Conservation (phyloP, 1,140 invertebrate genomes). For the Heliconius melpomene region DNA sequence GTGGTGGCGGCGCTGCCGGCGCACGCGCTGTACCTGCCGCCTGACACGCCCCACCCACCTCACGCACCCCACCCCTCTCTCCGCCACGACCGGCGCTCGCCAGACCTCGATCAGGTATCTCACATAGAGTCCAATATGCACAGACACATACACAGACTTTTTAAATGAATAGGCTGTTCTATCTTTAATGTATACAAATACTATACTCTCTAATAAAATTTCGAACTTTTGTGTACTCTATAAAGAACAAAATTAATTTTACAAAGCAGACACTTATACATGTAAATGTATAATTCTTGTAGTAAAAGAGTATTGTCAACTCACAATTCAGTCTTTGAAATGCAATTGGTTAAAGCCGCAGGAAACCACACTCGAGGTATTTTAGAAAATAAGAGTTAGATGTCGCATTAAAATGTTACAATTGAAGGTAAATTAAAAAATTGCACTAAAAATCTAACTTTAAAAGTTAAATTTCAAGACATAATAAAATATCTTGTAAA, state of each 20-base stretch:
- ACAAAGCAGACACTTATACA: background rate
- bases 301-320: background rate
- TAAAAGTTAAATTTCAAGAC: no score
- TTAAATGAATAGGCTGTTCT: no score
- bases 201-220: no score
- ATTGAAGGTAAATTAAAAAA: background rate
- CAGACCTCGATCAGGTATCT: conserved; percentile 94
- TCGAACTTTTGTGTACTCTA: no score
- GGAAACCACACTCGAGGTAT: conserved; percentile 1
- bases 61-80: conserved; percentile 85
- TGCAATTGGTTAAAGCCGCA: background rate
- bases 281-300: background rate
- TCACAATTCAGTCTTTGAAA: background rate
- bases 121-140: background rate
- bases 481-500: no score
- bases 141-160: background rate
- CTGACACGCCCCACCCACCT: conserved; percentile 67
- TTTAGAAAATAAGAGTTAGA: background rate
- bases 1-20: conserved; percentile 93
- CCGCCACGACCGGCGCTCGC: conserved; percentile 87
- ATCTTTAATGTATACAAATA: no score
- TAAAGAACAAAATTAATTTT: background rate
- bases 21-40: conserved; percentile 93
- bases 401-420: background rate
- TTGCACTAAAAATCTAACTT: no score